Base-by-base conservation (phyloP, 2,888 invertebrate species). In the Drosophila greeni region DNA sequence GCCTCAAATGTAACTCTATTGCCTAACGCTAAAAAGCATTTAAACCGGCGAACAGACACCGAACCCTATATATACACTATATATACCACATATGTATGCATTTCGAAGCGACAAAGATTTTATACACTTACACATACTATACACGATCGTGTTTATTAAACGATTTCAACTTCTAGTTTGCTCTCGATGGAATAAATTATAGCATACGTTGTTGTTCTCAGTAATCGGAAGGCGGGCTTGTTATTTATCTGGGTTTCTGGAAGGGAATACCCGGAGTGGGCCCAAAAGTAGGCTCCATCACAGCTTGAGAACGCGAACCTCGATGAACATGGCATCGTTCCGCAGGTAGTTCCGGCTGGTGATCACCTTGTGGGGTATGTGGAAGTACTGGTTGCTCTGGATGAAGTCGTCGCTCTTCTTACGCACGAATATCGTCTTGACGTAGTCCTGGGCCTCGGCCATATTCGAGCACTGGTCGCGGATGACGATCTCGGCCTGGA, bases 401-500 rank as follows among this genome's bases (percentile, higher is more conserved):
- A 86, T 75, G 9, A 84, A 86, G 33, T 87, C 90, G 2, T 90
- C 90, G 60, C 85, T 86, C 70, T 90, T 88, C 73, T 90, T 87
- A 68, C 91, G 91, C 3, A 91, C 91, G n/a, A 91, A 90, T 3
- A 93, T 90, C 0, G 90, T 90, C 79, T 93, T 93, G 0, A 92
- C 90, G 75, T 92, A 92, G 86, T 92, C 91, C 88, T 92, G 92
- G 0, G 91, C 42, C 14, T 77, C 82, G 88, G 87, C 12, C 89
- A 90, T 37, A 87, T 89, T 1, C 89, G 90, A 85, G n/a, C 68
- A 59, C 58, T 93, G 92, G 87, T 94, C 94, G 33, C 91, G 91
- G 24, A 95, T 88, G 9, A 91, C 90, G 12, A 94, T 91, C 69
- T 91, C 92, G 48, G 94, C 91, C 73, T 91, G 90, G 7, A 94